Base-by-base conservation (phyloP, 2,113 vertebrate genomes). In the Cyphomyrus plagiostoma region DNA sequence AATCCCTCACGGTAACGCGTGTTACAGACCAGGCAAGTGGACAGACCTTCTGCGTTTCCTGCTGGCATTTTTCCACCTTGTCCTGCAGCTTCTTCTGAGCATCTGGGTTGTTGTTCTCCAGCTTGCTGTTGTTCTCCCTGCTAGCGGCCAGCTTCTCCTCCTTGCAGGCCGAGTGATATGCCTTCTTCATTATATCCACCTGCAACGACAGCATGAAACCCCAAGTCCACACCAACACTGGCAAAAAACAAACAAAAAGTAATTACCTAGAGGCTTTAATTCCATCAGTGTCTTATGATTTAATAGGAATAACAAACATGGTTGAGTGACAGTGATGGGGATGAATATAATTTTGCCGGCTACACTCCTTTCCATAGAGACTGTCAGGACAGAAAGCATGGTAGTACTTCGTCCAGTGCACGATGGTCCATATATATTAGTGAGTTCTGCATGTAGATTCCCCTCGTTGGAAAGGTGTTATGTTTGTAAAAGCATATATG, bases 81-180 rank as follows among this genome's bases (percentile, higher is more conserved):
- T 99, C 98, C 91, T 98, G 98, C n/a, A 99, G 93, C 92, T 99
- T 99, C 95, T 98, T 99, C 56, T 97, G 97, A 17, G 97, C 96
- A 0, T 99, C 98, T 0, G 98, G 97, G 92, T 98, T 98, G 90
- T 96, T 97, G 53, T 96, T 98, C 74, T 99, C 98, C 42, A 97
- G 95, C 92, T 98, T 99, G 94, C 98, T 98, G 89, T 96, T 97
- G 84, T 92, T 96, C 93, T 99, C 98, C 74, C 98, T 95, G 66
- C 97, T 98, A 87, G 97, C 89, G 48, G 98, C 98, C 90, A 98
- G 91, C 70, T 99, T 99, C 94, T 99, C 98, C 90, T 99, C 98
- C 90, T 99, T 99, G 91, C 98, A 99, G 0, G 98, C 98, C 0
- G 96, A 93, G n/a, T 99, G 98, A 92, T 98, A 97, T 0, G 95